Base-by-base conservation (phyloP, 2,113 vertebrate species). In the Rattus rattus region DNA sequence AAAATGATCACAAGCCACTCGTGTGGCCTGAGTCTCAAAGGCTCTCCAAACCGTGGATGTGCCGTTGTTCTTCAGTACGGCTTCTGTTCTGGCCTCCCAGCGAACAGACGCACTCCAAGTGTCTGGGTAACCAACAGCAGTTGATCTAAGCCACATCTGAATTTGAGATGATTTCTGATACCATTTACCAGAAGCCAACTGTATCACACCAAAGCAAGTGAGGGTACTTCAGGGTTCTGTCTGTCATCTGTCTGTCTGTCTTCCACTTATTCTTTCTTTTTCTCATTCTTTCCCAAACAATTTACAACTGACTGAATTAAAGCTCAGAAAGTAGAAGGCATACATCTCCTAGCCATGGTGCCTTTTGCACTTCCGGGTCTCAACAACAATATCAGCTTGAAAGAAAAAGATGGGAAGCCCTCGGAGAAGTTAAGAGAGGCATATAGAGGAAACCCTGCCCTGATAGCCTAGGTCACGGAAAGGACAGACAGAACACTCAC, bases 361-460 rank as follows among this genome's bases (percentile, higher is more conserved):
- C 11, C 72, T 67, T 85, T 7, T 33, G 26, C 33, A 54, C 28
- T 10, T 39, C 65, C 76, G 5, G 84, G 0, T 69, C 43, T 84
- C 43, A 69, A 36, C 28, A 87, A 47, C 7, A 14, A 33, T 39
- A 30, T 56, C 19, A 7, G 26, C n/a, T 92, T 75, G 36, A 54
- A 54, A 59, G 19, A 59, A 54, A 59, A 86, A 52, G 3, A 9
- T 8, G 56, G 86, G 30, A 72, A 90, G 52, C 2, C 61, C 56
- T 61, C 5, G 20, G 17, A 33, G 19, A 56, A 69, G 63, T 43
- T 43, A 7, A 17, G 20, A 70, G 19, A 4, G 1, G 19, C 3
- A 4, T 0, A 16, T 8, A 20, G n/a, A 76, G 24, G 6, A 59
- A 17, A 11, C 20, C 0, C 2, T 0, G 24, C 4, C 10, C 8